Evolutionary conservation across 2,113 vertebrate genomes (phyloP), one percentile per base, ranked within the genome.

Genomic region (Osmerus mordax): DNA sequence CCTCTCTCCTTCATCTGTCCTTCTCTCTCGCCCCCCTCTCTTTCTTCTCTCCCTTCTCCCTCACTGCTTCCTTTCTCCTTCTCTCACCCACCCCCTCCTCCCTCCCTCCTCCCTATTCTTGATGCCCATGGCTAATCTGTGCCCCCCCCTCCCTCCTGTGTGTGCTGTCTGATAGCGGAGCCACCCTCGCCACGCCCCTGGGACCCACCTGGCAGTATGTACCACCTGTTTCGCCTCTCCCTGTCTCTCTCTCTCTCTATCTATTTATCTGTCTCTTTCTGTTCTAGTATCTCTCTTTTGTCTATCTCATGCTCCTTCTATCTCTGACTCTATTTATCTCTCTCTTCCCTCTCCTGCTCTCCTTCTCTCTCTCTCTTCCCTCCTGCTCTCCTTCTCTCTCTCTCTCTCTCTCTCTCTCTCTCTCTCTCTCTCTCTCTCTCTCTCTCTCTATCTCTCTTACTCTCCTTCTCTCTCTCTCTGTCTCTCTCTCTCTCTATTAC

Each of bases 161-260:
- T 94, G 91, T 94, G 93, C 91, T 89, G 92, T 93, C 92, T 87
- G 83, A 92, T 93, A 95, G 94, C 93, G 93, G 94, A 95, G 89
- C 93, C 92, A 93, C 89, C 90, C 90, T 85, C 94, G 93, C 89
- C 90, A 90, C 88, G 91, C 91, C 86, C 92, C 94, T 80, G 93
- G 94, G 90, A 94, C 90, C 89, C 93, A 94, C 93, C 94, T 95
- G 87, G 93, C 95, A 93, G 95, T 97, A 97, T 96, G 95, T 97
- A 97, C 90, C 87, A 90, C 88, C 88, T 82, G 91, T 92, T 88
- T 83, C 88, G 82, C 84, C 79, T 79, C 78, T 78, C 65, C 77
- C 58, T 61, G 65, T 71, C 51, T 77, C 64, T 65, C 73, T 65
- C 63, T 65, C 58, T 68, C 16, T 47, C 70, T 59, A 65, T 70